Conservation (phyloP, 2,888 invertebrate species). For the Morpho helenor region DNA sequence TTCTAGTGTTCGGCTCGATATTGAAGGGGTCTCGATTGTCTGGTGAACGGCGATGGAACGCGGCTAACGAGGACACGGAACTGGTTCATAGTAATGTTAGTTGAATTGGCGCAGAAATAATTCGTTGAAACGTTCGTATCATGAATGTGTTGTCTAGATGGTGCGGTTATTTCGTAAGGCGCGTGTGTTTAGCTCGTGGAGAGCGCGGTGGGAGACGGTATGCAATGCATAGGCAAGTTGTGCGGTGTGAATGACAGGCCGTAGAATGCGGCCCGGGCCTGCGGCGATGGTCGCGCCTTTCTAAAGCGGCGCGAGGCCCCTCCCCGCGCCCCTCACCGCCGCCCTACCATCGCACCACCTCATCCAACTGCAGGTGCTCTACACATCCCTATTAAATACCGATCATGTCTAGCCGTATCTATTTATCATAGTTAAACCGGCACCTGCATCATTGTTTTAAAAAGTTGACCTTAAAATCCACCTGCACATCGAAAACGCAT, state of each 20-base stretch:
- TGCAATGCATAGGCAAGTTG: slow-evolving; percentile 78
- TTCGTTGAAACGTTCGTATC: slow-evolving; percentile 63
- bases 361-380: slow-evolving; percentile 71
- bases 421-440: slow-evolving; percentile 67
- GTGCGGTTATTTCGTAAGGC: slow-evolving; percentile 51
- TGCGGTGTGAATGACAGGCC: slow-evolving; percentile 79
- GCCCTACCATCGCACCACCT: slow-evolving; percentile 47
- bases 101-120: slow-evolving; percentile 66
- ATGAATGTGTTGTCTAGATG: slow-evolving; percentile 53
- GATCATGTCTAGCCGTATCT: slow-evolving; percentile 74
- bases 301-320: slow-evolving; percentile 71
- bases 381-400: slow-evolving; percentile 76
- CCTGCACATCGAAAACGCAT: slow-evolving; percentile 48
- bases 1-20: slow-evolving; percentile 54
- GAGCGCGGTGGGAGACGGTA: slow-evolving; percentile 72
- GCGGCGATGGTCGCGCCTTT: slow-evolving; percentile 79
- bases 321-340: slow-evolving; percentile 53
- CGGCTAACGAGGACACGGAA: slow-evolving; percentile 65
- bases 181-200: slow-evolving; percentile 51
- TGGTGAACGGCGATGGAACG: slow-evolving; percentile 50
- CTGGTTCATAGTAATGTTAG: slow-evolving; percentile 68
- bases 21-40: slow-evolving; percentile 45
- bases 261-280: slow-evolving; percentile 78
- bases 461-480: slow-evolving; percentile 64
- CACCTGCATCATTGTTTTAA: slow-evolving; percentile 72